Percentiles rank a stretch among this genome's conserved stretches.
Conservation (phyloP, 2,113 vertebrate species). For the Plotosus lineatus region DNA sequence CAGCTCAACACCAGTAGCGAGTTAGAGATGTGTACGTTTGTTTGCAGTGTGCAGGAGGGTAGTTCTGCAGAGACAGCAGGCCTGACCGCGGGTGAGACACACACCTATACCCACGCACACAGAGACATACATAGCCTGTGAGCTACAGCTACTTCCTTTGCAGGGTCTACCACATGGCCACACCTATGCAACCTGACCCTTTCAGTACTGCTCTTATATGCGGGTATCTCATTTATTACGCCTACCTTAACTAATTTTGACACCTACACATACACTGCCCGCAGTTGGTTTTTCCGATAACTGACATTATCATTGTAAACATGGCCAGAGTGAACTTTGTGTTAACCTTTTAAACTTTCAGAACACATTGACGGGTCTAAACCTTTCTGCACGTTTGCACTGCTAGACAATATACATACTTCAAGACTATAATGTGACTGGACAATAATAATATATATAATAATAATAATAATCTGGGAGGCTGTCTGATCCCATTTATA, state of each 20-base stretch:
- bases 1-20: conserved; percentile 66
- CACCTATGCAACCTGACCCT: conserved; percentile 12
- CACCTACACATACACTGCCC: not conserved
- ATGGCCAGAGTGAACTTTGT: not conserved
- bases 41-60: conserved; percentile 81
- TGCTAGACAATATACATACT: not conserved
- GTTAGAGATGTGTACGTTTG: conserved; percentile 79
- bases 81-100: conserved; percentile 80
- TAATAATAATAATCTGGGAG: not conserved
- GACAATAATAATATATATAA: too few relatives aligned
- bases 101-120: not conserved
- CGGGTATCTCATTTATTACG: not conserved
- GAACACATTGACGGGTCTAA: too few relatives aligned
- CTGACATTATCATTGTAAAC: conserved; percentile 28
- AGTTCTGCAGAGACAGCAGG: conserved; percentile 85
- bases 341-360: not conserved
- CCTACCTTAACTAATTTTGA: not conserved
- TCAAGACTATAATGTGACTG: too few relatives aligned
- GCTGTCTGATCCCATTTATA: not conserved
- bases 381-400: too few relatives aligned
- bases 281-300: not conserved
- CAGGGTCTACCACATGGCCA: conserved; percentile 22
- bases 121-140: not conserved
- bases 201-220: not conserved
- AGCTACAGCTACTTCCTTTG: conserved; percentile 23